These are phyloP conservation scores for Haliclona indistincta DNA, from an alignment of 37 sponge, comb jelly and placozoan genomes.

Conservation along the genomic window DNA sequence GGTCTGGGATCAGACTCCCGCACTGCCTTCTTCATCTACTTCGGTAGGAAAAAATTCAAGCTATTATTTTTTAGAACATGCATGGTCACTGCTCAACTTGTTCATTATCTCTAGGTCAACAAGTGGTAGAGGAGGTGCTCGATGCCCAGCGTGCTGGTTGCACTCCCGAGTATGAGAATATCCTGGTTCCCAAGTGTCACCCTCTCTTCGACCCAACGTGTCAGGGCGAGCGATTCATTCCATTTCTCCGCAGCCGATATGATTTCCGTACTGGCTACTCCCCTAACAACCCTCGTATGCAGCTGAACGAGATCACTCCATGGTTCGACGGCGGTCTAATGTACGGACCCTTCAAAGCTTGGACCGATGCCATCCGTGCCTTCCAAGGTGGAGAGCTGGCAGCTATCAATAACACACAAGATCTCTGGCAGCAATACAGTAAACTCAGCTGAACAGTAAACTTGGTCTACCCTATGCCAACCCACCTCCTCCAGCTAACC, in stretches of 20 bases:
- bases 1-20: slow-evolving; percentile 54
- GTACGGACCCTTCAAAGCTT: slow-evolving; percentile 92
- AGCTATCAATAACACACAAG: slow-evolving; percentile 7
- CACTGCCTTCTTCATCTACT: slow-evolving; percentile 86
- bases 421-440: no score
- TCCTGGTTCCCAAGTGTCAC: slow-evolving; percentile 83
- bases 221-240: slow-evolving; percentile 68
- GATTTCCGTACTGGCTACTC: slow-evolving; percentile 79
- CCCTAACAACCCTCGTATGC: slow-evolving; percentile 88
- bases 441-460: slow-evolving; percentile 46
- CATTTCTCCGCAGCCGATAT: slow-evolving; percentile 84
- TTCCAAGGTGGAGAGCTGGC: slow-evolving; percentile 59
- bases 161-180: slow-evolving; percentile 91
- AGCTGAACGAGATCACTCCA: slow-evolving; percentile 96
- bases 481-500: slow-evolving; percentile 85
- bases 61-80: no score
- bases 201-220: slow-evolving; percentile 79
- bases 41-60: no score
- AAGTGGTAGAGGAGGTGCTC: slow-evolving; percentile 93
- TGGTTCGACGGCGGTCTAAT: slow-evolving; percentile 94
- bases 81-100: no score
- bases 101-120: slow-evolving; percentile 72
- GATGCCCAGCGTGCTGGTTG: slow-evolving; percentile 91
- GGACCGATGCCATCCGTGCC: slow-evolving; percentile 86
- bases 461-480: slow-evolving; percentile 90